phyloP scores from a whole-genome alignment of 2,113 vertebrate genomes.

The Mus pahari region DNA sequence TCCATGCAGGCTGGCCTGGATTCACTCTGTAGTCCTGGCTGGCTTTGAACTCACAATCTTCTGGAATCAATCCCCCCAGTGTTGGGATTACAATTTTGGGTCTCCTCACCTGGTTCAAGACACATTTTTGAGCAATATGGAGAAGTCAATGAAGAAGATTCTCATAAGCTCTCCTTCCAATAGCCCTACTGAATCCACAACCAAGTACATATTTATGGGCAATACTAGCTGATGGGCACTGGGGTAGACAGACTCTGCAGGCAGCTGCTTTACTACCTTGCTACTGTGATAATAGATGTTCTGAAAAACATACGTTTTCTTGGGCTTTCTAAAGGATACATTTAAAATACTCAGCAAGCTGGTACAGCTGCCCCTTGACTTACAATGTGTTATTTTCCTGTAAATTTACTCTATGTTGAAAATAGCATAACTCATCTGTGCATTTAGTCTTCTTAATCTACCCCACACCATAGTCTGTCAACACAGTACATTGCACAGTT shows the following conservation, averaged over 20 bases:
- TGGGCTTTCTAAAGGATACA: background rate
- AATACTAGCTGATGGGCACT: background rate
- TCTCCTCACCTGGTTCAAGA: background rate
- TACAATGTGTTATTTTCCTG: background rate
- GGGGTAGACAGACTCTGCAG: background rate
- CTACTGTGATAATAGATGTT: constrained; percentile 4
- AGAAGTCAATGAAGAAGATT: background rate
- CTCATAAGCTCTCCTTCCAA: background rate
- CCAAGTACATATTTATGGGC: background rate
- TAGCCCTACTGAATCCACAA: background rate
- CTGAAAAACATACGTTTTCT: constrained; percentile 35
- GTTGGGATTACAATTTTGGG: background rate
- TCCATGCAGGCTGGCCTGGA: background rate
- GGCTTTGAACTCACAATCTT: background rate
- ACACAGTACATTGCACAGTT: background rate
- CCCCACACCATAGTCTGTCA: background rate
- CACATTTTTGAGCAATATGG: background rate
- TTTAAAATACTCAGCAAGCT: constrained; percentile 41
- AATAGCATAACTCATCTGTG: background rate
- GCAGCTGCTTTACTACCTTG: background rate
- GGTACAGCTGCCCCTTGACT: background rate
- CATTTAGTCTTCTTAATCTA: background rate
- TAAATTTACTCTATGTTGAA: background rate
- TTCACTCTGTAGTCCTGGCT: background rate
- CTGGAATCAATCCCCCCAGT: background rate